A percentile compares a stretch with the other conserved stretches of the same genome.
Evolutionary conservation across 2,888 invertebrate genomes (phyloP).

Genomic region (Trilocha varians): DNA sequence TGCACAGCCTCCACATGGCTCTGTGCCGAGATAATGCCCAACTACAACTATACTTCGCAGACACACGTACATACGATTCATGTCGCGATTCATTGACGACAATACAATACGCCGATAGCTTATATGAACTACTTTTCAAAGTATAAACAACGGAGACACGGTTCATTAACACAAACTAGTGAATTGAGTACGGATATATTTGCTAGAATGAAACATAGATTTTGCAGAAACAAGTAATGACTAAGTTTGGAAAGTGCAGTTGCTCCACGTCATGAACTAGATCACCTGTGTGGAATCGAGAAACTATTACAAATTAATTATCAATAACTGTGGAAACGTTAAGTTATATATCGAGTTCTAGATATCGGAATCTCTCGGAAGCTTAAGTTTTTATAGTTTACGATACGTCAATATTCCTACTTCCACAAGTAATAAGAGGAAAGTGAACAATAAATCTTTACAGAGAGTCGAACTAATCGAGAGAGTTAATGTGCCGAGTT

Average conservation of each 20-base stretch:
- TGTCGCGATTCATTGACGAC: conserved; percentile 59
- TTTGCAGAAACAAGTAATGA: background rate
- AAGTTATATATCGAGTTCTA: conserved; percentile 23
- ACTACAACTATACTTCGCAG: conserved; percentile 17
- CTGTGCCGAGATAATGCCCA: conserved; percentile 35
- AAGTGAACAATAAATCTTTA: conserved; percentile 33
- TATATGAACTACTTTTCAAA: conserved; percentile 27
- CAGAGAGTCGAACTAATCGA: conserved; percentile 33
- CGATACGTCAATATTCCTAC: conserved; percentile 26
- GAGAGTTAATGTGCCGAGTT: conserved; percentile 30
- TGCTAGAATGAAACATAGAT: background rate
- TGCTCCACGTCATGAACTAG: no score
- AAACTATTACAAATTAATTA: no score
- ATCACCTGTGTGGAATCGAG: no score
- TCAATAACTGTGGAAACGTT: no score
- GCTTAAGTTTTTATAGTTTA: conserved; percentile 39
- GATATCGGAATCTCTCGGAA: conserved; percentile 37
- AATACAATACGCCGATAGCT: conserved; percentile 1
- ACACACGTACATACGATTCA: conserved; percentile 30
- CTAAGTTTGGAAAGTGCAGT: no score
- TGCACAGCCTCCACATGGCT: conserved; percentile 61
- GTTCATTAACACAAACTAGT: background rate
- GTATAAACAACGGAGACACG: conserved; percentile 23
- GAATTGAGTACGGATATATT: background rate
- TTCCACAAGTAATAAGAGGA: conserved; percentile 31